Evolutionary conservation across 1,140 invertebrate genomes (phyloP).

Genomic region (Whitmania pigra): DNA sequence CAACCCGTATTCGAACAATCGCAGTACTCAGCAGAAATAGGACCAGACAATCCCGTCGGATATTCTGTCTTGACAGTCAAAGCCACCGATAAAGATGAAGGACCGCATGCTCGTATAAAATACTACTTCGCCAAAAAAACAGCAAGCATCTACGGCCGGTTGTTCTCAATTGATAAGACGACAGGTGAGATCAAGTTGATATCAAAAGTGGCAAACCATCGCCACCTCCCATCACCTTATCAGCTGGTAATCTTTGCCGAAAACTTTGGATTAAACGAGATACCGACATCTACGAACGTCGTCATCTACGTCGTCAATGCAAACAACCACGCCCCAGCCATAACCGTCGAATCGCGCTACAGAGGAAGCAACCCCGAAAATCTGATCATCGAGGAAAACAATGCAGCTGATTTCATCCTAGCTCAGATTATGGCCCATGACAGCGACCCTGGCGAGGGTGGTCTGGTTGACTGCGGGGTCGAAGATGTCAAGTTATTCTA

Average conservation of each 20-base stretch:
- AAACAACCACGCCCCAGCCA: not conserved
- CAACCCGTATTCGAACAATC: slow-evolving; percentile 65
- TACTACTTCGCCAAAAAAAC: slow-evolving; percentile 38
- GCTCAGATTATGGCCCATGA: not conserved
- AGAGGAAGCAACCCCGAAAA: not conserved
- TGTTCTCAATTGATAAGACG: not conserved
- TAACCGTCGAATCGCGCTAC: not conserved
- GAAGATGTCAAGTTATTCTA: not conserved
- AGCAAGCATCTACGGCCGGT: not conserved
- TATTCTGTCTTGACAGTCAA: slow-evolving; percentile 70
- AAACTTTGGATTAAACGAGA: slow-evolving; percentile 3
- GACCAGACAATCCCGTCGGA: slow-evolving; percentile 45
- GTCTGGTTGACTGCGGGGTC: not conserved
- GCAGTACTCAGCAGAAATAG: slow-evolving; percentile 72
- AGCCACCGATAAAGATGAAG: slow-evolving; percentile 37
- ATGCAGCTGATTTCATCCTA: not conserved
- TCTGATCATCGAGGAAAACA: slow-evolving; percentile 12
- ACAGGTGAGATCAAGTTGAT: slow-evolving; percentile 3
- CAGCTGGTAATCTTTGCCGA: not conserved
- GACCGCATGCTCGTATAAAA: slow-evolving; percentile 68
- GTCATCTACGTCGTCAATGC: not conserved
- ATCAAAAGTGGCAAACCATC: slow-evolving; percentile 3
- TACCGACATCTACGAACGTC: not conserved
- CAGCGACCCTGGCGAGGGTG: not conserved
- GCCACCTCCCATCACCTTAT: not conserved